Evolutionary conservation across 30 jellyfish, hydroid and myxozoan species (phyloP).

Genomic region (Rhopilema esculentum): DNA sequence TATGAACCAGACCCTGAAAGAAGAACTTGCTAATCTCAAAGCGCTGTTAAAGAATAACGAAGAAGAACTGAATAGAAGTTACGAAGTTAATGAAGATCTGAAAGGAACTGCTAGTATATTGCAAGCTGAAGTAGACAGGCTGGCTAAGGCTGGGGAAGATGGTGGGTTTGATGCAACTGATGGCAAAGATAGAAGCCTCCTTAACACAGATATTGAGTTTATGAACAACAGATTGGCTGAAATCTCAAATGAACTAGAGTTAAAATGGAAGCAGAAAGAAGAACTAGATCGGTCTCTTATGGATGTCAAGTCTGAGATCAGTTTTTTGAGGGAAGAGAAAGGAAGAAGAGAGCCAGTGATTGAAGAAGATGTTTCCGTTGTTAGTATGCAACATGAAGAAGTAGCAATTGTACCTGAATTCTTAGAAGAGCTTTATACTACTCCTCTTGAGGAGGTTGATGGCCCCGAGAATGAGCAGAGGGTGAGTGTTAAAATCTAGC

Average conservation of each 20-base stretch:
- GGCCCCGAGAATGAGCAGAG: not conserved
- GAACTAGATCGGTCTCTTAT: slow-evolving; percentile 48
- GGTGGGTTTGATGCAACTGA: slow-evolving; percentile 8
- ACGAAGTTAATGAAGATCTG: slow-evolving; percentile 27
- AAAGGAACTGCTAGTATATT: slow-evolving; percentile 4
- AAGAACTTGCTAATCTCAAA: slow-evolving; percentile 54
- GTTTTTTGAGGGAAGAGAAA: slow-evolving; percentile 6
- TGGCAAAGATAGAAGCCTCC: not conserved
- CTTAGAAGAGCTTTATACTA: slow-evolving; percentile 32
- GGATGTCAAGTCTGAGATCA: slow-evolving; percentile 27
- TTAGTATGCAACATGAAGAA: slow-evolving; percentile 50
- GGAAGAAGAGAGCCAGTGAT: slow-evolving; percentile 13
- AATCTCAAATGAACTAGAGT: slow-evolving; percentile 40
- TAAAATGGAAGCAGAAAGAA: slow-evolving; percentile 35
- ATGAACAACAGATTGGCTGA: slow-evolving; percentile 24
- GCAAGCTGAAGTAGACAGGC: slow-evolving; percentile 4
- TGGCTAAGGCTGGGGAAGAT: not conserved
- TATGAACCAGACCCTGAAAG: slow-evolving; percentile 55
- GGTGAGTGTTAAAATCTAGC: slow-evolving; percentile 1
- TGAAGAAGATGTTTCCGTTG: slow-evolving; percentile 28
- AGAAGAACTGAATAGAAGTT: slow-evolving; percentile 32
- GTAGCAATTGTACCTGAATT: slow-evolving; percentile 57
- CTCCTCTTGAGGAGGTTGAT: slow-evolving; percentile 26
- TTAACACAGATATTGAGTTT: not conserved
- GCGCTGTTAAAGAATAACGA: slow-evolving; percentile 38